Evolutionary conservation across 2,888 invertebrate genomes (phyloP).

Genomic region (Drosophila greeni): DNA sequence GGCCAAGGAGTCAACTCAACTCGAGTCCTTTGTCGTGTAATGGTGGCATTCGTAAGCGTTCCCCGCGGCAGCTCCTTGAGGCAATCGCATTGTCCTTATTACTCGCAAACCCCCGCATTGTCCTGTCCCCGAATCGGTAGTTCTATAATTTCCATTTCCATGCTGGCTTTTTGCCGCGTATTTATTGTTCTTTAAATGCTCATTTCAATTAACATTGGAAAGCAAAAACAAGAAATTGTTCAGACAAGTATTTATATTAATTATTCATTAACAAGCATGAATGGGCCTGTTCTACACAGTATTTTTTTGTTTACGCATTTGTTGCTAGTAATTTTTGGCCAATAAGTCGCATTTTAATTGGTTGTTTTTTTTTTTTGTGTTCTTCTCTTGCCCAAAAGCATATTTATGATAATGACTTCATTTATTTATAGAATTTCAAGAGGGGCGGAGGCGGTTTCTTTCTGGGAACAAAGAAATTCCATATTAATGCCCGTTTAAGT

Average conservation of each 20-base stretch:
- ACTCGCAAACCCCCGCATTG: constrained; percentile 4
- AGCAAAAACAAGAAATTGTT: constrained; percentile 35
- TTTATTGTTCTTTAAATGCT: constrained; percentile 67
- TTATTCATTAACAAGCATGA: constrained; percentile 46
- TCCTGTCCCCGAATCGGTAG: constrained; percentile 7
- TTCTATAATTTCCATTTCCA: constrained; percentile 19
- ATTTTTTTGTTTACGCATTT: constrained; percentile 24
- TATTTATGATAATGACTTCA: constrained; percentile 56
- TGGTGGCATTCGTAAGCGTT: constrained; percentile 41
- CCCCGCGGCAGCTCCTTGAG: constrained; percentile 37
- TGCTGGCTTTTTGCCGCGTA: constrained; percentile 27
- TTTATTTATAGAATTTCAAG: constrained; percentile 12
- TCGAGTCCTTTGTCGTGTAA: constrained; percentile 49
- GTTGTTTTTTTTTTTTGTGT: constrained; percentile 17
- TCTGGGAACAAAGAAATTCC: constrained; percentile 24
- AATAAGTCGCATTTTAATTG: constrained; percentile 49
- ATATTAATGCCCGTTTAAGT: constrained; percentile 47
- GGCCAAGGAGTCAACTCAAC: constrained; percentile 19
- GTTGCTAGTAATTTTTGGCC: constrained; percentile 2
- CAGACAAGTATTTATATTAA: constrained; percentile 54
- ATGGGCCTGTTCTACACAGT: constrained; percentile 12
- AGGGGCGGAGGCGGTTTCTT: neutral
- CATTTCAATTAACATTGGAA: constrained; percentile 65
- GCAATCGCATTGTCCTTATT: constrained; percentile 46
- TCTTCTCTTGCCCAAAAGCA: constrained; percentile 24